A percentile compares a stretch with the other conserved stretches of the same genome.
phyloP scores from a whole-genome alignment of 1,140 invertebrate genomes.

The Phymastichus coffea region DNA sequence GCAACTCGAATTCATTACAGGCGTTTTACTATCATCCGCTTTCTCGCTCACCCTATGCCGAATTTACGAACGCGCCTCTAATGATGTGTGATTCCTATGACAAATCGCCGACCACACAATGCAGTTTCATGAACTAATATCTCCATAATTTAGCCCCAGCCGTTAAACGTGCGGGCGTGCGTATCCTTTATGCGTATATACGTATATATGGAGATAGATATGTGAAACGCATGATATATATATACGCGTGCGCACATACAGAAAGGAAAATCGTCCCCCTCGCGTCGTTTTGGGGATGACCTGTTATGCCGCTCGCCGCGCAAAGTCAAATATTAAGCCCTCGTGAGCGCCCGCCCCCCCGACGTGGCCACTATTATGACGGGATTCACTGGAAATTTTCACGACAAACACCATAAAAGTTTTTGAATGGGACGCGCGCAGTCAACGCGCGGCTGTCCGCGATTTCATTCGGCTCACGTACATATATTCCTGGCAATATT shows the following conservation, averaged over 20 bases:
- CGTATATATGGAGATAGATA: no score
- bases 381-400: constrained; percentile 22
- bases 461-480: constrained; percentile 7
- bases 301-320: constrained; percentile 11
- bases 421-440: constrained; percentile 16
- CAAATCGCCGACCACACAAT: constrained; percentile 39
- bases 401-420: constrained; percentile 24
- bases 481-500: no score
- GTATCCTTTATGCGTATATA: no score
- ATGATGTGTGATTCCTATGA: constrained; percentile 36
- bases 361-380: constrained; percentile 9
- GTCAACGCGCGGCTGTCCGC: background rate
- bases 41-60: background rate
- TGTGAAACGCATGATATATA: no score
- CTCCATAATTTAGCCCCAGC: constrained; percentile 39
- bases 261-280: background rate
- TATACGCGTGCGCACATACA: constrained; percentile 2
- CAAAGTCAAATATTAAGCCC: constrained; percentile 30
- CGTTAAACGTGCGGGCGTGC: constrained; percentile 26
- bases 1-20: constrained; percentile 2
- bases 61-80: background rate
- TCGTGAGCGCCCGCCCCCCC: background rate
- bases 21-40: background rate
- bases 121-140: constrained; percentile 39
- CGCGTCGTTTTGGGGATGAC: background rate